These are phyloP conservation scores for Scalopus aquaticus DNA, from an alignment of 2,113 vertebrate species.

Conservation along the genomic window DNA sequence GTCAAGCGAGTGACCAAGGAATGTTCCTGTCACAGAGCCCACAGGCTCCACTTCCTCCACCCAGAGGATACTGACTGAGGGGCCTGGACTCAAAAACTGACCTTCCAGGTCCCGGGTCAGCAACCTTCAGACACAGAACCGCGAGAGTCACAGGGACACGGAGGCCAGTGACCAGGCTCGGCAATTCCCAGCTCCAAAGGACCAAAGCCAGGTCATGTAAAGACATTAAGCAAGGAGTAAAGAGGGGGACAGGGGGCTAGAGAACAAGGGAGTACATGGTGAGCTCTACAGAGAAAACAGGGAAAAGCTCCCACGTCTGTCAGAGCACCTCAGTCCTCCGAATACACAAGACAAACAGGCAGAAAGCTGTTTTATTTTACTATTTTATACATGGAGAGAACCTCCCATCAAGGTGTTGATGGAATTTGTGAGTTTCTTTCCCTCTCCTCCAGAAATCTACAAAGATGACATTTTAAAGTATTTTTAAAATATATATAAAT, in stretches of 20 bases:
- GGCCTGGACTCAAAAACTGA: background rate
- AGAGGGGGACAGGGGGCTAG: too few relatives aligned
- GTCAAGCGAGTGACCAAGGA: background rate
- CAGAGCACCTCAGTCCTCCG: background rate
- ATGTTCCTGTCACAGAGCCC: too few relatives aligned
- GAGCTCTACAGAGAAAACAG: background rate
- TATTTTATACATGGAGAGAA: background rate
- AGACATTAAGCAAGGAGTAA: background rate
- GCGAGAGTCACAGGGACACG: background rate
- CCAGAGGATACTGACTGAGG: background rate
- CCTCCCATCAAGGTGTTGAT: background rate
- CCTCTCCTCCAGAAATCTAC: background rate
- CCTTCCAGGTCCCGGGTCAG: background rate
- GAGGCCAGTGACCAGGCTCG: background rate
- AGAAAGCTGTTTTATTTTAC: background rate
- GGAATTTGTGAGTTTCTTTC: background rate
- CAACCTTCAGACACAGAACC: fast-evolving
- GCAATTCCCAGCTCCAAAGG: background rate
- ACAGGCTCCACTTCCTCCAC: too few relatives aligned
- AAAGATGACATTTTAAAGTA: background rate
- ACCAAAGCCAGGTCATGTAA: background rate
- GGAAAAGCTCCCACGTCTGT: background rate
- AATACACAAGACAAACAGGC: background rate
- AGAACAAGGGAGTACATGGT: too few relatives aligned
- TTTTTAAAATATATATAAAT: conserved; percentile 7